A percentile compares a stretch with the other conserved stretches of the same genome.
Evolutionary conservation across 2,113 vertebrate genomes (phyloP).

Genomic region (Anguilla japonica): DNA sequence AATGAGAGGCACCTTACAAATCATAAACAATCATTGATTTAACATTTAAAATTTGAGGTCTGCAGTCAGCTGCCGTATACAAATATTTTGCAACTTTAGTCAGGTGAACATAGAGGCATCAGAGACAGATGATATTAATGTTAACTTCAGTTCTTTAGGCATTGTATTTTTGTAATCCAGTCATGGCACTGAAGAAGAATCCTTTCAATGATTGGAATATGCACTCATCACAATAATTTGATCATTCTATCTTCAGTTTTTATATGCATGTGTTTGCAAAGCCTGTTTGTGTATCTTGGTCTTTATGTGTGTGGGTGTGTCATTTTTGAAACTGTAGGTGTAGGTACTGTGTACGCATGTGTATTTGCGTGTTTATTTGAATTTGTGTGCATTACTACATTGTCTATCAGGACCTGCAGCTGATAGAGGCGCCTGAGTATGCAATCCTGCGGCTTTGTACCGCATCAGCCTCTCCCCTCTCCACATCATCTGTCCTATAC

Average conservation of each 20-base stretch:
- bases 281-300: neutral
- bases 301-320: neutral
- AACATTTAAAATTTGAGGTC: too few species aligned
- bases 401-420: neutral
- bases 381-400: neutral
- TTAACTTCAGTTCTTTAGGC: neutral
- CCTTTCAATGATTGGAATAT: neutral
- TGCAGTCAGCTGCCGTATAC: too few species aligned
- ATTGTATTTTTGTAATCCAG: neutral
- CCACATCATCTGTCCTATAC: neutral
- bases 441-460: neutral
- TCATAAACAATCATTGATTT: neutral
- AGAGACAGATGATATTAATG: too few species aligned
- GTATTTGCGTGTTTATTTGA: slow-evolving; percentile 2
- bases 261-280: neutral
- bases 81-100: too few species aligned
- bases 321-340: neutral
- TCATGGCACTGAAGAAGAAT: neutral
- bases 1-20: too few species aligned
- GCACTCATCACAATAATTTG: too few species aligned
- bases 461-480: neutral
- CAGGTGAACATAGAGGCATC: too few species aligned
- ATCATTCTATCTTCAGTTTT: neutral
- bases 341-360: neutral
- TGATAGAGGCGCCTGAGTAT: neutral